phyloP scores from a whole-genome alignment of 2,113 vertebrate species.

The Sinocyclocheilus rhinocerous region DNA sequence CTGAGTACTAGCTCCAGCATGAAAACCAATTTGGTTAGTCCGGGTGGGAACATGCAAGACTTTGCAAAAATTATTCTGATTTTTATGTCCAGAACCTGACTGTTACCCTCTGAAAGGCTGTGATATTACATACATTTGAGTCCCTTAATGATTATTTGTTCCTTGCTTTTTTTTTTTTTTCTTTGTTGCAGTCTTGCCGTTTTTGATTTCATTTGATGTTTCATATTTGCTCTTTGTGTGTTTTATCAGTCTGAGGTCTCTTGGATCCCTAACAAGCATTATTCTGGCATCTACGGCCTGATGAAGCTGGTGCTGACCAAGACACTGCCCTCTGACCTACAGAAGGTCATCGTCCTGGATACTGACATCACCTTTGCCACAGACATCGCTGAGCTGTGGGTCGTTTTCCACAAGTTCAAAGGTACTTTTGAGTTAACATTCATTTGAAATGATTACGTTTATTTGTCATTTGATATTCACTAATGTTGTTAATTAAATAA shows the following conservation, averaged over 20 bases:
- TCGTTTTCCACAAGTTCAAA: conserved; percentile 98
- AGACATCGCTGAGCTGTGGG: conserved; percentile 97
- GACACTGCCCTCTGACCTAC: conserved; percentile 91
- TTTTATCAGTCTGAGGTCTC: conserved; percentile 91
- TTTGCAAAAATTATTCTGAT: too few relatives aligned
- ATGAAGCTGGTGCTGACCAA: conserved; percentile 99
- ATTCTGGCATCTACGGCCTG: conserved; percentile 97
- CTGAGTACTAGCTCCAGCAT: too few relatives aligned
- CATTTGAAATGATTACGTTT: background rate
- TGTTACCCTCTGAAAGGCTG: too few relatives aligned
- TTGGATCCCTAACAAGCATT: conserved; percentile 99
- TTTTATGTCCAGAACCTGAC: too few relatives aligned
- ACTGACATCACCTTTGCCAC: conserved; percentile 99
- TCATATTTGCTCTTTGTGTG: background rate
- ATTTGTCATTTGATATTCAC: background rate
- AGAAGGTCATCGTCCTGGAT: conserved; percentile 95
- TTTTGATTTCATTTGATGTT: background rate
- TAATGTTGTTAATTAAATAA: background rate
- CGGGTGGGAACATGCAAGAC: too few relatives aligned
- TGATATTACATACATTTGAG: too few relatives aligned
- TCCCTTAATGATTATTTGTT: too few relatives aligned
- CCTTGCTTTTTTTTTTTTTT: too few relatives aligned
- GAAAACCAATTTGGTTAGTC: too few relatives aligned
- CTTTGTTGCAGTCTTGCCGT: background rate
- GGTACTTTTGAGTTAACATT: conserved; percentile 69